Evolutionary conservation across 2,113 vertebrate species (phyloP), one percentile per base, ranked within the genome.

Genomic region (Nerophis ophidion): DNA sequence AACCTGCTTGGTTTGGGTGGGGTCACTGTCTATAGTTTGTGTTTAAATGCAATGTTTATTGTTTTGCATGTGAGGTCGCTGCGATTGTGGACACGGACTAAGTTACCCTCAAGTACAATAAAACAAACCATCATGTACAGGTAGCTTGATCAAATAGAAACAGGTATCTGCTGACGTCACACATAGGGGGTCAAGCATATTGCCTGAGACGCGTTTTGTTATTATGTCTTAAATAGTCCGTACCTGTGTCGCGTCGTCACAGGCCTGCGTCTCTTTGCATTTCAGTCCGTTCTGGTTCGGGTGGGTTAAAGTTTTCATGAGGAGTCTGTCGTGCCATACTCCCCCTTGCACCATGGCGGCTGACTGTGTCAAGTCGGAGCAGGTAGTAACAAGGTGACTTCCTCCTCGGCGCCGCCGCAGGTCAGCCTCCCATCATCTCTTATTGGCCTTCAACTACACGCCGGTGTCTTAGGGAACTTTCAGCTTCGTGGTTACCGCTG

Each of bases 351-450:
- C 48, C 11, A 49, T 47, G 19, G 55, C 44, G 35, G n/a, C 67
- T 34, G 53, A 44, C 40, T 44, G 60, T 60, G 57, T 47, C 38
- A 56, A 56, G 10, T 56, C 1, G 42, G 53, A 47, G 61, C 69
- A 72, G 75, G 51, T 73, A 56, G 51, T 73, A 53, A 34, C n/a
- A 52, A 81, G 77, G 70, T 81, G 71, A 88, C 84, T 86, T 87
- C 88, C 85, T 87, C 74, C 33, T 86, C 82, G 4, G 9, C 36
- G 50, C 52, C 47, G 14, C 38, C 57, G 42, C 54, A 42, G 10
- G 50, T 68, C 75, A 61, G 73, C 73, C 75, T 80, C 68, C 35
- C 36, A 40, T 19, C 15, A 10, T 0, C 48, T 14, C 19, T 17
- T 57, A 55, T 57, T 15, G 26, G 52, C 6, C 53, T 55, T 55